Base-by-base conservation (phyloP, 2,888 invertebrate genomes). In the Netelia inedita region DNA sequence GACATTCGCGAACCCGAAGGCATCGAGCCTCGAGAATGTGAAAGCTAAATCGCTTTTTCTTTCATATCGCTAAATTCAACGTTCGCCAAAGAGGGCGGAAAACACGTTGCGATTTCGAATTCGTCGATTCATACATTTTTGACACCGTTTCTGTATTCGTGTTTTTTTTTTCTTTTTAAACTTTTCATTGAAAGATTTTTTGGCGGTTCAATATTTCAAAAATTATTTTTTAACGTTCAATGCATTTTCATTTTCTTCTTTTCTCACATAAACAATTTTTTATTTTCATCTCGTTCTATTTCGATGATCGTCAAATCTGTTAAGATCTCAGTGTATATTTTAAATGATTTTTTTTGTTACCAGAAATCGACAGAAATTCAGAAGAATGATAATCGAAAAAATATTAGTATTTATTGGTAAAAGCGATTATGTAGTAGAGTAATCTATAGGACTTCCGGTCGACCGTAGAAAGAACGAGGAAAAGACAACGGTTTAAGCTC, bases 61-160 rank as follows among this genome's bases (percentile, higher is more conserved):
- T 19, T 65, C 23, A n/a, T n/a, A 10, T 41, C 61, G 35, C 69
- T 69, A 71, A 61, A 78, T 69, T 71, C 21, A 61, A 53, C 61
- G 46, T 14, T 19, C 19, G 41, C 19, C 55, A 21, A 59, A 59
- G 16, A 43, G 21, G 16, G 21, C 0, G 57, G 23, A 55, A 69
- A 69, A 59, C n/a, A 10, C 21, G 41, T 63, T 28, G 21, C 21
- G 21, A 55, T 63, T 53, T 23, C 14, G 19, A 16, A 21, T 63
- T 55, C 19, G 43, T 63, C 21, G 16, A n/a, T 23, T 46, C 57
- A 21, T n/a, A 55, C 55, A 3, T 11, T 61, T 73, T 21, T 1
- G 10, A 3, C n/a, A 16, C 28, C 28, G 28, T 46, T 46, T 55
- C 21, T 46, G 46, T 46, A 46, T 46, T 14, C 16, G 43, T 8